Evolutionary conservation across 1,140 invertebrate species (phyloP).

Genomic region (Listronotus bonariensis): DNA sequence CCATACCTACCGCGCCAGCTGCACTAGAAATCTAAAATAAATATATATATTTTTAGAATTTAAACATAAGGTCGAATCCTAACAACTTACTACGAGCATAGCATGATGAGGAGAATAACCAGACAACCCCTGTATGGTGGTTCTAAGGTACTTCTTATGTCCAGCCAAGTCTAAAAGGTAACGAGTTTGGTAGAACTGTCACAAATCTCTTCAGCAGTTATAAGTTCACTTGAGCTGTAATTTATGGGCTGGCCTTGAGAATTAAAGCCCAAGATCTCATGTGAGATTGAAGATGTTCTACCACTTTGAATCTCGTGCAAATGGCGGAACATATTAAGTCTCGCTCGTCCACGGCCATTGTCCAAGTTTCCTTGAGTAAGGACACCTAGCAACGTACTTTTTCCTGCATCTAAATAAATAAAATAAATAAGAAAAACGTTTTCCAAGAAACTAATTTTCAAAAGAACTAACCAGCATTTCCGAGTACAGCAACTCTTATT

Average conservation of each 20-base stretch:
- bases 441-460: background rate
- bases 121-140: slow-evolving; percentile 92
- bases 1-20: slow-evolving; percentile 71
- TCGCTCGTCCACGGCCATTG: slow-evolving; percentile 91
- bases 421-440: background rate
- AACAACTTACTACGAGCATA: slow-evolving; percentile 78
- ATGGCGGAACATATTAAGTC: slow-evolving; percentile 95
- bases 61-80: slow-evolving; percentile 1
- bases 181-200: slow-evolving; percentile 89
- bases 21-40: slow-evolving; percentile 61
- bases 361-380: slow-evolving; percentile 94
- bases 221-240: slow-evolving; percentile 87
- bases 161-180: slow-evolving; percentile 97
- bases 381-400: slow-evolving; percentile 91
- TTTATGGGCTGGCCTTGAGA: slow-evolving; percentile 75
- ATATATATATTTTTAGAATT: slow-evolving; percentile 34
- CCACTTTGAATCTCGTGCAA: slow-evolving; percentile 96
- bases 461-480: slow-evolving; percentile 60
- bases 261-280: slow-evolving; percentile 96
- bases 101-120: slow-evolving; percentile 95
- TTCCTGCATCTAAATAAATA: slow-evolving; percentile 75
- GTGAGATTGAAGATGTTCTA: slow-evolving; percentile 93
- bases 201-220: slow-evolving; percentile 93
- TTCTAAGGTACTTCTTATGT: slow-evolving; percentile 93
- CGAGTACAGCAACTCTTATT: slow-evolving; percentile 88